Evolutionary conservation across 2,888 invertebrate genomes (phyloP).

Genomic region (Ennomos quercinarius): DNA sequence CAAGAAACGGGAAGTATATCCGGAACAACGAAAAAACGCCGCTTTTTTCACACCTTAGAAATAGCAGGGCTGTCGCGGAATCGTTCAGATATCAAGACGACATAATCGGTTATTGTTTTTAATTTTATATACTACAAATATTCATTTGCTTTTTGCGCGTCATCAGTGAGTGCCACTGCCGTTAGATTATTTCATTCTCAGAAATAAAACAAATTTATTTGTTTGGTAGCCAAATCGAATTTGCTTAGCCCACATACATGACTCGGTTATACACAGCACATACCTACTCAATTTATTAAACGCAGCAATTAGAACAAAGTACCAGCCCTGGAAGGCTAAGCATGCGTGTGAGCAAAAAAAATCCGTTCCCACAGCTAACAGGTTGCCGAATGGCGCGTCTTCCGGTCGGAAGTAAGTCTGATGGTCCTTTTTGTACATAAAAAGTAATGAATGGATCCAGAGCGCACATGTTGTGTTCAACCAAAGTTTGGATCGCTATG

Average conservation of each 20-base stretch:
- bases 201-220: too few relatives aligned
- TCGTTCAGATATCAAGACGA: not conserved
- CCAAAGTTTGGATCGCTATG: constrained; percentile 51
- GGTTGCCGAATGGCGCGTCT: constrained; percentile 78
- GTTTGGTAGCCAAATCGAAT: constrained; percentile 20
- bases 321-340: constrained; percentile 59
- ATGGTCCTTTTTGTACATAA: constrained; percentile 70
- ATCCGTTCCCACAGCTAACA: constrained; percentile 76
- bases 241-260: constrained; percentile 28
- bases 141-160: too few relatives aligned
- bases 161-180: too few relatives aligned
- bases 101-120: too few relatives aligned
- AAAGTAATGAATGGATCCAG: constrained; percentile 66
- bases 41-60: constrained; percentile 62
- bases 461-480: constrained; percentile 69
- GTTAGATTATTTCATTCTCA: too few relatives aligned
- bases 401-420: constrained; percentile 83
- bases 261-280: not conserved
- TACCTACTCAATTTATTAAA: constrained; percentile 32
- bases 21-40: constrained; percentile 76
- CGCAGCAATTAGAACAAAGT: constrained; percentile 49
- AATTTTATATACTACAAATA: too few relatives aligned
- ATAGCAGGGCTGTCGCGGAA: constrained; percentile 55
- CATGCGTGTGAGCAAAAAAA: constrained; percentile 64
- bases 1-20: constrained; percentile 82